Conservation (phyloP, 2,888 invertebrate genomes). For the Heteromyza rotundicornis region DNA sequence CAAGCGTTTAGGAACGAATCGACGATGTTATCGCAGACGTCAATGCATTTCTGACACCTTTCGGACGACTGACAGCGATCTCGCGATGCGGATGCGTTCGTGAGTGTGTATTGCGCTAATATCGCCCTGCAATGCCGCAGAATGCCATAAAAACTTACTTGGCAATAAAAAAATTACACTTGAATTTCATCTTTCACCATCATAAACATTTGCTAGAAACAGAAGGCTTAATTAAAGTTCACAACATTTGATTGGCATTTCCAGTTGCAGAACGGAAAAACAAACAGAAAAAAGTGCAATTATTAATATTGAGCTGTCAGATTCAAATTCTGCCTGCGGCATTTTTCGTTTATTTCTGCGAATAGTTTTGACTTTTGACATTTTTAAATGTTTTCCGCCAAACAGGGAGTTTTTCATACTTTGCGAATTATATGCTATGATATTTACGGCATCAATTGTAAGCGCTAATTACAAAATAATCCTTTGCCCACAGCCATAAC, state of each 20-base stretch:
- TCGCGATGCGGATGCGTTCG: neutral
- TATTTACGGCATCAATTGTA: too few relatives aligned
- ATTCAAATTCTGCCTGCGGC: slow-evolving; percentile 33
- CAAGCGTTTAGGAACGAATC: neutral
- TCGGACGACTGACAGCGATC: slow-evolving; percentile 40
- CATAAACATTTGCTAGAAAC: slow-evolving; percentile 46
- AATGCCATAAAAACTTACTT: slow-evolving; percentile 38
- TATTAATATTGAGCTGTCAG: slow-evolving; percentile 35
- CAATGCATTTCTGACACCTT: slow-evolving; percentile 46
- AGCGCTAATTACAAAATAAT: too few relatives aligned
- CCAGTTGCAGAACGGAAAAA: too few relatives aligned
- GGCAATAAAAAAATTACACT: neutral
- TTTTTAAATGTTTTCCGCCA: slow-evolving; percentile 24
- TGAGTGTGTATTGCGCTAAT: neutral
- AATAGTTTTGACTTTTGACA: slow-evolving; percentile 35
- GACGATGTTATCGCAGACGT: slow-evolving; percentile 30
- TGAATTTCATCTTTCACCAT: slow-evolving; percentile 40
- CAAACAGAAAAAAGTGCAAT: slow-evolving; percentile 2
- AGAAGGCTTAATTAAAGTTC: too few relatives aligned
- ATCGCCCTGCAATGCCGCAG: slow-evolving; percentile 23
- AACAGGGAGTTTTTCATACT: too few relatives aligned
- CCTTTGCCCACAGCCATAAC: too few relatives aligned
- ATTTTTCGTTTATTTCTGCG: slow-evolving; percentile 19
- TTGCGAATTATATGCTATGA: too few relatives aligned
- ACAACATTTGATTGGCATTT: too few relatives aligned